Base-by-base conservation (phyloP, 2,113 vertebrate species). In the Etheostoma spectabile region DNA sequence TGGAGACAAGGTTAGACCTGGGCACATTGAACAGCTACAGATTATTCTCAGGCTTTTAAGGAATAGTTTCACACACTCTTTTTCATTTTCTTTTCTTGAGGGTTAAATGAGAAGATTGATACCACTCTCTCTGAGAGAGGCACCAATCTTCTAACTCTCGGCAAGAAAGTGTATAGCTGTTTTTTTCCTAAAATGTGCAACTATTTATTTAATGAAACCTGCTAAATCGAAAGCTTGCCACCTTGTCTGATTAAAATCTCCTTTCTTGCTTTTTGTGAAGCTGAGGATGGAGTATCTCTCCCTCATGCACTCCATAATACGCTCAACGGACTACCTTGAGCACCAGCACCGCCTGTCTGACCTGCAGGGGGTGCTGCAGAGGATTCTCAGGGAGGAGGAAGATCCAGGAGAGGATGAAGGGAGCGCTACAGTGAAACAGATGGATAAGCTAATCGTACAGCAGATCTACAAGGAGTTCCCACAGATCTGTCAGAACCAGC, bases 271-370 rank as follows among this genome's bases (percentile, higher is more conserved):
- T 33, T 30, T 30, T 46, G 82, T 78, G 57, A 93, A 99, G 98
- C 92, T 99, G 88, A 94, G 98, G 78, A 98, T 98, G 97, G 98
- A 99, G 91, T 99, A 99, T 89, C 96, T 99, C 2, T 99, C 98
- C 60, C 96, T 99, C 92, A 99, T 99, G 97, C 97, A 97, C 38
- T 96, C 97, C 10, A 96, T 99, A 87, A 95, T 99, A 69, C 96
- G 97, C 92, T 97, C 97, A 75, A 99, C 98, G 0, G 95, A 97
- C 82, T 99, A 99, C 89, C 93, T 98, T 56, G 96, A 98, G 91
- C 98, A 99, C 89, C 96, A 93, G 86, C 98, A 99, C 92, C 97
- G 98, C 30, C 93, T 97, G 1, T 19, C 94, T 0, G 98, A 99
- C 94, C 95, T 99, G 89, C 97, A 96, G 90, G 96, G 95, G 53